A percentile compares a stretch with the other conserved stretches of the same genome.
Evolutionary conservation across 2,888 invertebrate genomes (phyloP).

Genomic region (Yponomeuta evonymella): DNA sequence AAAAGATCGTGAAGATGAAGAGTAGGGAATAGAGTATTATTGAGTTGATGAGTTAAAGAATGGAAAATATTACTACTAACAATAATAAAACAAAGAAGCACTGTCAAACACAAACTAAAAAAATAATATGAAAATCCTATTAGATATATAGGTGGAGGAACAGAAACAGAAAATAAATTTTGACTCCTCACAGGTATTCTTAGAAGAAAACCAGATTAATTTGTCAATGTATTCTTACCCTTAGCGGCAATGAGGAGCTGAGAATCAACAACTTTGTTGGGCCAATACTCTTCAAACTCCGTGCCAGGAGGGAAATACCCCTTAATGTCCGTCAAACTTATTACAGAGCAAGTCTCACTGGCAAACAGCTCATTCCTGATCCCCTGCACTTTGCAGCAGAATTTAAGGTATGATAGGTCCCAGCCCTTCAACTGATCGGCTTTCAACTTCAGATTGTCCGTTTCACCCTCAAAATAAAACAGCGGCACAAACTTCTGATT

Average conservation of each 20-base stretch:
- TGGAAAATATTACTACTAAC: no score
- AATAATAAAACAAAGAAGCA: no score
- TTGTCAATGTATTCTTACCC: slow-evolving; percentile 46
- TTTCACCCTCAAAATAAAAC: slow-evolving; percentile 91
- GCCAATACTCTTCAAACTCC: slow-evolving; percentile 95
- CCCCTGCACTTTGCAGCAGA: slow-evolving; percentile 96
- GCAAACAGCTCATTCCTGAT: slow-evolving; percentile 93
- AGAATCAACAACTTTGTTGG: slow-evolving; percentile 89
- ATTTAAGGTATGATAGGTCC: slow-evolving; percentile 94
- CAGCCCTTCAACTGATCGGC: slow-evolving; percentile 92
- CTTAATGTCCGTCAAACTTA: slow-evolving; percentile 92
- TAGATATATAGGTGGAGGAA: no score
- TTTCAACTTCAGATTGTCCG: slow-evolving; percentile 91
- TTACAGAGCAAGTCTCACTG: slow-evolving; percentile 92
- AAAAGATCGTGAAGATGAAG: neutral
- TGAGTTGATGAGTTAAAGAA: no score
- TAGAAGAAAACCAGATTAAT: no score
- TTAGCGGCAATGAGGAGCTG: slow-evolving; percentile 84
- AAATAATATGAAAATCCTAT: no score
- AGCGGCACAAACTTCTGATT: slow-evolving; percentile 92
- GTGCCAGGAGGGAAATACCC: slow-evolving; percentile 94
- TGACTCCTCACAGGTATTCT: no score
- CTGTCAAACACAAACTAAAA: no score
- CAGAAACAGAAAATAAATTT: no score
- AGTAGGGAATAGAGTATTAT: no score